Percentiles rank a stretch among this genome's conserved stretches.
phyloP scores from a whole-genome alignment of 2,113 vertebrate species.

The Chaetura pelagica region DNA sequence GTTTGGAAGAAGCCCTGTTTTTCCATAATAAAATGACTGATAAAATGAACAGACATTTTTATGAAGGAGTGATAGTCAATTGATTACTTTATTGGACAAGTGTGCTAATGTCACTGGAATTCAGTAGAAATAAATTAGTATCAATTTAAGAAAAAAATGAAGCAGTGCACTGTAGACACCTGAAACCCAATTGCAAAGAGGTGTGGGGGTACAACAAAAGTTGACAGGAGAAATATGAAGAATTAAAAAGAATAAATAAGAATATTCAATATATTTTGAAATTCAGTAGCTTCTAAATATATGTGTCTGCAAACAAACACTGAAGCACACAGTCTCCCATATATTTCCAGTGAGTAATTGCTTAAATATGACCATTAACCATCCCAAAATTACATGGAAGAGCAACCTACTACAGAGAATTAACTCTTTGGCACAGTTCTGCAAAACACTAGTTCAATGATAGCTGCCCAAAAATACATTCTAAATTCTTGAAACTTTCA shows the following conservation, averaged over 20 bases:
- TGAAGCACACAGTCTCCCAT: not conserved
- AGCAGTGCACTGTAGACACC: not conserved
- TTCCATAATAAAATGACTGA: not conserved
- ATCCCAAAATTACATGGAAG: not conserved
- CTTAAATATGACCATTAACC: not conserved
- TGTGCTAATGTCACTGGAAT: not conserved
- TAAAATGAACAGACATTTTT: not conserved
- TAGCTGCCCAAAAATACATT: accelerated
- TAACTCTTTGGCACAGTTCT: not conserved
- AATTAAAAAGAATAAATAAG: not conserved
- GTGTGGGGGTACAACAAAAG: not conserved
- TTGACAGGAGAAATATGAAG: not conserved
- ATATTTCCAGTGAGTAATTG: not conserved
- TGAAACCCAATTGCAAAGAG: not conserved
- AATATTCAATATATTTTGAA: not conserved
- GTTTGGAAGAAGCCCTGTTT: not conserved
- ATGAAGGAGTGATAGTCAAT: not conserved
- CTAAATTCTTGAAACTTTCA: not conserved
- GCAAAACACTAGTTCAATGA: not conserved
- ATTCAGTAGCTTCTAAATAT: not conserved
- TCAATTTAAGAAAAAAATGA: not conserved
- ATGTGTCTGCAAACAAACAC: not conserved
- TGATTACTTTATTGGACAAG: not conserved
- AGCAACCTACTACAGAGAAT: not conserved
- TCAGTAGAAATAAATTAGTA: not conserved